A percentile compares a stretch with the other conserved stretches of the same genome.
Conservation (phyloP, 2,113 vertebrate genomes). For the Eurystomus gularis region DNA sequence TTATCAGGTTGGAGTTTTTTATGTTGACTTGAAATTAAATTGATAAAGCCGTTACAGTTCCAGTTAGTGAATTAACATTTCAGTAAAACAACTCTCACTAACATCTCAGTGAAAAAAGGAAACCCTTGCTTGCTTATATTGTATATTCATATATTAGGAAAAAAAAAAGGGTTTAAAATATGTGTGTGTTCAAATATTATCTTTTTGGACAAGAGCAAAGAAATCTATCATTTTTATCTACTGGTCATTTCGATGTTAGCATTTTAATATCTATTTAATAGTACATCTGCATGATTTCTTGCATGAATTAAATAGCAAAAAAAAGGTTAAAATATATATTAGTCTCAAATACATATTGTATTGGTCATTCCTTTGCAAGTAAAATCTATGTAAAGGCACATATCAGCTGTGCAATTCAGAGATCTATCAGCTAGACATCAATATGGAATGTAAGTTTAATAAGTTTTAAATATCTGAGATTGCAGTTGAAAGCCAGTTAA, state of each 20-base stretch:
- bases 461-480: slow-evolving; percentile 87
- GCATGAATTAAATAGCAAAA: slow-evolving; percentile 63
- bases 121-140: slow-evolving; percentile 27
- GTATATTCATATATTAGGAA: slow-evolving; percentile 41
- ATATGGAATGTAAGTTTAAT: slow-evolving; percentile 84
- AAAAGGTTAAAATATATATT: slow-evolving; percentile 62
- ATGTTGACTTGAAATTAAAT: slow-evolving; percentile 75
- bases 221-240: slow-evolving; percentile 69
- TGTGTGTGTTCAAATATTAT: slow-evolving; percentile 58
- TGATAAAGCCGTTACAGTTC: slow-evolving; percentile 75
- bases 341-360: slow-evolving; percentile 63
- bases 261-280: slow-evolving; percentile 70
- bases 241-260: slow-evolving; percentile 51
- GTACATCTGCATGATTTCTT: slow-evolving; percentile 60
- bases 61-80: slow-evolving; percentile 75
- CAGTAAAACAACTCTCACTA: slow-evolving; percentile 67
- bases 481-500: slow-evolving; percentile 86
- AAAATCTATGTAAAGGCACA: slow-evolving; percentile 62
- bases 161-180: not conserved
- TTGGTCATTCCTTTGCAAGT: slow-evolving; percentile 64
- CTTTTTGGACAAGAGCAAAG: slow-evolving; percentile 56
- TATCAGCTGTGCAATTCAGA: slow-evolving; percentile 72
- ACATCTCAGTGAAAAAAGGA: slow-evolving; percentile 53
- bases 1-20: slow-evolving; percentile 87
- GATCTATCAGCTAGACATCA: slow-evolving; percentile 79